Evolutionary conservation across 2,113 vertebrate species (phyloP), one percentile per base, ranked within the genome.

Genomic region (Carassius auratus): DNA sequence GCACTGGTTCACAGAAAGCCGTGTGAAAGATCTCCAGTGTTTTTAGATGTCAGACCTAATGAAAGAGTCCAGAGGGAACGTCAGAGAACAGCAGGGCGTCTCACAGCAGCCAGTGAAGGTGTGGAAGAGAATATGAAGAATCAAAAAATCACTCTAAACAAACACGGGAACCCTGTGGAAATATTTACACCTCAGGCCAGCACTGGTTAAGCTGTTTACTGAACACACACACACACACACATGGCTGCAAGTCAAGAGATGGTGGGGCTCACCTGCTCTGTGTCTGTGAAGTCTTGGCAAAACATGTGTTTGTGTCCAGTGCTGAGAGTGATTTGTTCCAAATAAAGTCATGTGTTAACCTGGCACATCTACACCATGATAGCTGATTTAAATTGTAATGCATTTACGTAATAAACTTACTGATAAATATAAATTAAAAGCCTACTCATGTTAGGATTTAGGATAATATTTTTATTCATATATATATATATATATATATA

Each of bases 111-210:
- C 7, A 26, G 75, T 36, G 48, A 76, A 76, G 48, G 26, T 33
- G 23, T 55, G 14, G 4, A 80, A 64, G n/a, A 64, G 77, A 64
- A 62, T 17, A 80, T 80, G 38, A 62, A 52, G 48, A 76, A 76
- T 52, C 13, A 26, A 69, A 9, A 26, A 76, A 26, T 55, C 26
- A 33, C 26, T 26, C 14, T 5, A 76, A 76, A 76, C 48, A 76
- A 76, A 76, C 23, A 55, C 23, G 10, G 26, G 15, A 5, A 55
- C 3, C 23, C 26, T 76, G 75, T 55, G 48, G 26, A 55, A 76
- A 76, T 76, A 76, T 76, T 76, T 55, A 55, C 23, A 33, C 26
- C 48, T 71, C 19, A 12, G 8, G 19, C 17, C 33, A 71, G 68
- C 8, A 10, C 19, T 55, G 75, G n/a, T 30, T 76, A 76, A 55